A percentile compares a stretch with the other conserved stretches of the same genome.
Evolutionary conservation across 2,888 invertebrate species (phyloP).

Genomic region (Amaurobius ferox): DNA sequence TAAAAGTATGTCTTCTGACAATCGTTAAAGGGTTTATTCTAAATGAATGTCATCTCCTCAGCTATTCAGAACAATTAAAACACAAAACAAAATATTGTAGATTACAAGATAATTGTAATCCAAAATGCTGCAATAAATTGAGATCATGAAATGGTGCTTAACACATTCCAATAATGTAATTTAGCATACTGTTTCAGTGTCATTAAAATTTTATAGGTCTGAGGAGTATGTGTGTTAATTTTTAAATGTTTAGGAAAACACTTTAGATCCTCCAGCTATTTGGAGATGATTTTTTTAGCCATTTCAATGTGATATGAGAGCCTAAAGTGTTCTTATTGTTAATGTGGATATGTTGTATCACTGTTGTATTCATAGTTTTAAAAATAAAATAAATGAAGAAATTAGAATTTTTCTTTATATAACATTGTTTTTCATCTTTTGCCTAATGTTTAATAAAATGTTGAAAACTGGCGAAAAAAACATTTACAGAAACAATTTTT

Average conservation of each 20-base stretch:
- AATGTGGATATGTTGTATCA: slow-evolving; percentile 56
- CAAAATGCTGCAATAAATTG: neutral
- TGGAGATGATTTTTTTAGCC: slow-evolving; percentile 43
- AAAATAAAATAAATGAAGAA: slow-evolving; percentile 23
- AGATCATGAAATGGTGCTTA: slow-evolving; percentile 5
- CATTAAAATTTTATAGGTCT: neutral
- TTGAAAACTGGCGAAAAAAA: no score
- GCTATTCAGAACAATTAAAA: neutral
- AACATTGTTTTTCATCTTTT: neutral
- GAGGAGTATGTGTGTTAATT: slow-evolving; percentile 13
- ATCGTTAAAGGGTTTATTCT: neutral
- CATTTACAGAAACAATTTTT: no score
- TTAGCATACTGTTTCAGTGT: neutral
- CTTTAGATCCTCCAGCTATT: slow-evolving; percentile 24
- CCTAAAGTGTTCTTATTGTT: slow-evolving; percentile 71
- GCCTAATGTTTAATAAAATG: no score
- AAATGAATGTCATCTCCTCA: neutral
- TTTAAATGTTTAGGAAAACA: slow-evolving; percentile 26
- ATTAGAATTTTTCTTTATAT: no score
- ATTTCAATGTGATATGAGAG: slow-evolving; percentile 68
- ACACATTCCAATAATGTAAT: slow-evolving; percentile 40
- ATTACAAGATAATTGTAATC: neutral
- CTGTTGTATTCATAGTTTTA: slow-evolving; percentile 56
- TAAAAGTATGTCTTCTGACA: neutral
- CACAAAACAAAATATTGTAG: neutral